Evolutionary conservation across 53 echinoderm and acorn worm species (phyloP).

Genomic region (Echinarachnius parma): DNA sequence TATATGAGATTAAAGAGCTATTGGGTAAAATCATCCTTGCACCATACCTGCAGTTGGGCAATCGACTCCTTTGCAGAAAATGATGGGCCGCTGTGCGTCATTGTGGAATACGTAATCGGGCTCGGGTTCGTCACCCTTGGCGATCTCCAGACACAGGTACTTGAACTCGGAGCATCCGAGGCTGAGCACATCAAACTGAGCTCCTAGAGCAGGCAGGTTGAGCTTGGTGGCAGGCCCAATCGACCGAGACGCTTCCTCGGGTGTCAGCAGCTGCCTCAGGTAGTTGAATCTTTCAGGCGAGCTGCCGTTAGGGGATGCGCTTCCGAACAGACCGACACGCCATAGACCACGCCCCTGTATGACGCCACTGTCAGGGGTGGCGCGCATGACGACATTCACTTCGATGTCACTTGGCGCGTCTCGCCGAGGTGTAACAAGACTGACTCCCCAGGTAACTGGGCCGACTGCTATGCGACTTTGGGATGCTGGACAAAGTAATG

Average conservation of each 20-base stretch:
- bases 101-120: constrained; percentile 65
- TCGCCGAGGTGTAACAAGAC: not conserved
- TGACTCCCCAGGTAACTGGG: constrained; percentile 17
- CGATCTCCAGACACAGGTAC: constrained; percentile 73
- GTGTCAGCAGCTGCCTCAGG: constrained; percentile 55
- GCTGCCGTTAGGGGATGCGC: constrained; percentile 38
- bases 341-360: constrained; percentile 61
- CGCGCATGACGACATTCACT: not conserved
- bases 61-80: constrained; percentile 10
- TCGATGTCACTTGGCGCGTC: constrained; percentile 14
- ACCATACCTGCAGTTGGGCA: constrained; percentile 12
- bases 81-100: constrained; percentile 23
- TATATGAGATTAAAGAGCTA: no score
- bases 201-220: constrained; percentile 38
- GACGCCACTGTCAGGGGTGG: constrained; percentile 10
- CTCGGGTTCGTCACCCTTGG: constrained; percentile 59
- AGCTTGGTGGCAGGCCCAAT: constrained; percentile 30
- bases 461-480: constrained; percentile 24
- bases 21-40: no score
- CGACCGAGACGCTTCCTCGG: constrained; percentile 35
- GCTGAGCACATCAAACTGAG: constrained; percentile 49
- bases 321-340: constrained; percentile 79
- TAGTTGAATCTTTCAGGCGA: constrained; percentile 51
- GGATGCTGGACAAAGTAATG: no score
- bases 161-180: constrained; percentile 62